Conservation (phyloP, 2,797 vertebrate species). For the Hemitrygon akajei region DNA sequence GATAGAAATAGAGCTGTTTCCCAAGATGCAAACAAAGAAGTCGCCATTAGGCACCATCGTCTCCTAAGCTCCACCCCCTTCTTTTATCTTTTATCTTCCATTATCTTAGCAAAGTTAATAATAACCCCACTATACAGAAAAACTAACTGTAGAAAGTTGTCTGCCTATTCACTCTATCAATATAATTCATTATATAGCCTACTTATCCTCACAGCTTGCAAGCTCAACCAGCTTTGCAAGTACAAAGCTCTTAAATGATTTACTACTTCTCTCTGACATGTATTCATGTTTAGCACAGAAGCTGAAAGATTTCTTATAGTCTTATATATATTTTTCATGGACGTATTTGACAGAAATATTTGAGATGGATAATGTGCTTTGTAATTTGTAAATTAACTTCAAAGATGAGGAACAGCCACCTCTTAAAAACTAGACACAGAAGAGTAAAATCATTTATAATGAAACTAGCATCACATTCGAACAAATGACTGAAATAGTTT, state of each 20-base stretch:
- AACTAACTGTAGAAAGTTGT: background rate
- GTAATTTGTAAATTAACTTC: background rate
- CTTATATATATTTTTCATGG: background rate
- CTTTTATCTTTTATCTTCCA: too few relatives aligned
- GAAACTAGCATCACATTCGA: background rate
- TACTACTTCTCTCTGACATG: background rate
- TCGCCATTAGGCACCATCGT: too few relatives aligned
- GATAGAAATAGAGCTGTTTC: too few relatives aligned
- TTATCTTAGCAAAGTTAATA: background rate
- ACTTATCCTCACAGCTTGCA: background rate
- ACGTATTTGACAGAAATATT: too few relatives aligned
- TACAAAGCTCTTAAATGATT: background rate
- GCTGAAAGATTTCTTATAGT: background rate
- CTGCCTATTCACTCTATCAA: background rate
- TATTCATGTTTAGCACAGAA: too few relatives aligned
- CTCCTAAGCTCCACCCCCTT: too few relatives aligned
- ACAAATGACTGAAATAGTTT: background rate
- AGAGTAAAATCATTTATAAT: background rate
- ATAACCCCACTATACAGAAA: background rate
- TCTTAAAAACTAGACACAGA: background rate
- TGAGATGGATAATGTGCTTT: background rate
- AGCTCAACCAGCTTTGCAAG: background rate
- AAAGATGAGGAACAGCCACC: background rate
- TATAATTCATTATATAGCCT: background rate
- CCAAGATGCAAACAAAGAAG: too few relatives aligned